phyloP scores from a whole-genome alignment of 2,113 vertebrate species.

The Amphilophus citrinellus region DNA sequence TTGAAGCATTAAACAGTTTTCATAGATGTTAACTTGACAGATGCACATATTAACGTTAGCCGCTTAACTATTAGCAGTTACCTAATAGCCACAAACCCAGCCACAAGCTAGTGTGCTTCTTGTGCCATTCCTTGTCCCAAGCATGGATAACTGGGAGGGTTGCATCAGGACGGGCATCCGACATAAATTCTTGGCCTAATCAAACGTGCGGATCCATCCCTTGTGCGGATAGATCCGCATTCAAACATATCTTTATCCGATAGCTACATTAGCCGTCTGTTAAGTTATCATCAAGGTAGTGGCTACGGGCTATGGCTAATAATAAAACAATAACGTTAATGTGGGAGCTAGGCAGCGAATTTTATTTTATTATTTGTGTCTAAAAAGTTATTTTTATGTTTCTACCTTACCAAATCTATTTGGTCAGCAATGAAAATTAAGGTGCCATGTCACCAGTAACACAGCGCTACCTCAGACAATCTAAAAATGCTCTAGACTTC shows the following conservation, averaged over 20 bases:
- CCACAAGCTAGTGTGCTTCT: neutral
- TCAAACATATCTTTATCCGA: fast-evolving
- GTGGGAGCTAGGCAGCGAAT: no score
- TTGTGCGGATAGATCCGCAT: neutral
- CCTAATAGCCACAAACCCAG: no score
- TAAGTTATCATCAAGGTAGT: neutral
- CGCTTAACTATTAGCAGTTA: neutral
- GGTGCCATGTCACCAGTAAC: no score
- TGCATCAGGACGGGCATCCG: neutral
- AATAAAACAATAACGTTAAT: neutral
- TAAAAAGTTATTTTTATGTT: no score
- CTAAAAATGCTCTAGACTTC: no score
- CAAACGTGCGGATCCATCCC: neutral
- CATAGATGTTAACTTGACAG: neutral
- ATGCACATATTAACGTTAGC: neutral
- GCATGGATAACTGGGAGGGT: neutral
- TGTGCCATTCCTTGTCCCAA: neutral
- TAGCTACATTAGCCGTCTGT: neutral
- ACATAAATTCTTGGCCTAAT: neutral
- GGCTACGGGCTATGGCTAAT: neutral
- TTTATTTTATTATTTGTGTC: neutral
- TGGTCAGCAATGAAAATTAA: no score
- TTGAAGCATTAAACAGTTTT: neutral
- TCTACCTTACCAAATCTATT: no score
- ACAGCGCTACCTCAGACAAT: no score